phyloP scores from a whole-genome alignment of 1,140 invertebrate species.

The Manduca sexta region DNA sequence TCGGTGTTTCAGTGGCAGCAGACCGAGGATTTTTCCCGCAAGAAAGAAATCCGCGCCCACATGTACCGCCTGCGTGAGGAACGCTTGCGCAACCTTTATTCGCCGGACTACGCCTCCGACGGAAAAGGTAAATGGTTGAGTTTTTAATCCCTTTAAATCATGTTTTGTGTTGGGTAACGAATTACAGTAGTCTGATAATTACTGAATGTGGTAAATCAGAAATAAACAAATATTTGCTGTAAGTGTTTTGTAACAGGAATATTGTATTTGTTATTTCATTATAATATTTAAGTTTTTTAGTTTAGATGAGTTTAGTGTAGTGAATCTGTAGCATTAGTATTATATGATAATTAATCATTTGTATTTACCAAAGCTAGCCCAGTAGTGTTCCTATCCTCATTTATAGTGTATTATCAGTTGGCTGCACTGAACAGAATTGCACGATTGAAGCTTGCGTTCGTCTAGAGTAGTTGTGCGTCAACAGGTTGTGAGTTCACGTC shows the following conservation, averaged over 20 bases:
- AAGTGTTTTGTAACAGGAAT: no score
- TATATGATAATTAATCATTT: no score
- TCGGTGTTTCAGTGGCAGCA: slow-evolving; percentile 81
- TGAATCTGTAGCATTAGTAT: no score
- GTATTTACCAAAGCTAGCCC: neutral
- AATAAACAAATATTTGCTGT: no score
- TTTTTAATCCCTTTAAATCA: neutral
- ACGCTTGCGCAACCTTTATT: slow-evolving; percentile 81
- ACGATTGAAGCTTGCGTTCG: neutral
- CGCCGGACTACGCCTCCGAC: slow-evolving; percentile 51
- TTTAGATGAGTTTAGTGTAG: no score
- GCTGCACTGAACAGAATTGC: no score
- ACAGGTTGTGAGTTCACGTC: slow-evolving; percentile 67
- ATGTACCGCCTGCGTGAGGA: slow-evolving; percentile 88
- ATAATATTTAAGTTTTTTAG: no score
- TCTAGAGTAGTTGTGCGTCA: slow-evolving; percentile 37
- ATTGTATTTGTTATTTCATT: no score
- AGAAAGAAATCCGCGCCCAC: slow-evolving; percentile 88
- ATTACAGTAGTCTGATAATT: no score
- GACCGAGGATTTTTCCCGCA: slow-evolving; percentile 87
- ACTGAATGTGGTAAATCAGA: no score
- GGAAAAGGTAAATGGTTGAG: slow-evolving; percentile 37
- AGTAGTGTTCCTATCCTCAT: no score
- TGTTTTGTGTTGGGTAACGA: neutral
- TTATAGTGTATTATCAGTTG: no score